Percentiles rank a stretch among this genome's conserved stretches.
These are phyloP conservation scores for Origma solitaria DNA, from an alignment of 2,113 vertebrate genomes.

Conservation along the genomic window DNA sequence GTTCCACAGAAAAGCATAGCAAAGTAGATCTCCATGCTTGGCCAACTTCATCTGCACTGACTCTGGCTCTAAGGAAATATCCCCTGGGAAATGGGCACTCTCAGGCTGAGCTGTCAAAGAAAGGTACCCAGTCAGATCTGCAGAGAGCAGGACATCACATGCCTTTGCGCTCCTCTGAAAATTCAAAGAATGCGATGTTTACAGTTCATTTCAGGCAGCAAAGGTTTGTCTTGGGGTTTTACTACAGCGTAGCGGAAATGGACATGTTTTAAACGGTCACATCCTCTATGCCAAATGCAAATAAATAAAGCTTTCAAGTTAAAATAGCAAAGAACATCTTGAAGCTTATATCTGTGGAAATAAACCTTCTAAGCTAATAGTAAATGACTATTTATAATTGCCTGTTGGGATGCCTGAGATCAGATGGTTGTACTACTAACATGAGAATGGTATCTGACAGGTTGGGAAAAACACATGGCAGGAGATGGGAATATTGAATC, in stretches of 20 bases:
- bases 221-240: neutral
- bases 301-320: neutral
- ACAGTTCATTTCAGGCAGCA: neutral
- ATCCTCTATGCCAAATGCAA: neutral
- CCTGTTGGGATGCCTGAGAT: conserved; percentile 25
- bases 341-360: neutral
- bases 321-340: conserved; percentile 35
- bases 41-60: neutral
- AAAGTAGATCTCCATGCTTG: neutral
- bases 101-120: neutral
- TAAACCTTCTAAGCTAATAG: conserved; percentile 14
- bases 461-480: conserved; percentile 60
- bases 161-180: neutral
- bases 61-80: neutral
- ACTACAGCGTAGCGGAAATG: neutral
- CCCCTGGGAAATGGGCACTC: neutral
- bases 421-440: conserved; percentile 37
- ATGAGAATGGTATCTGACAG: conserved; percentile 23
- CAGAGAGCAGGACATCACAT: neutral
- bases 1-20: neutral
- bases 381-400: conserved; percentile 54
- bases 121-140: neutral
- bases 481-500: conserved; percentile 13
- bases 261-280: neutral
- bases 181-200: neutral